Evolutionary conservation across 2,797 vertebrate species (phyloP), one percentile per base, ranked within the genome.

Genomic region (Poecilia velifera): DNA sequence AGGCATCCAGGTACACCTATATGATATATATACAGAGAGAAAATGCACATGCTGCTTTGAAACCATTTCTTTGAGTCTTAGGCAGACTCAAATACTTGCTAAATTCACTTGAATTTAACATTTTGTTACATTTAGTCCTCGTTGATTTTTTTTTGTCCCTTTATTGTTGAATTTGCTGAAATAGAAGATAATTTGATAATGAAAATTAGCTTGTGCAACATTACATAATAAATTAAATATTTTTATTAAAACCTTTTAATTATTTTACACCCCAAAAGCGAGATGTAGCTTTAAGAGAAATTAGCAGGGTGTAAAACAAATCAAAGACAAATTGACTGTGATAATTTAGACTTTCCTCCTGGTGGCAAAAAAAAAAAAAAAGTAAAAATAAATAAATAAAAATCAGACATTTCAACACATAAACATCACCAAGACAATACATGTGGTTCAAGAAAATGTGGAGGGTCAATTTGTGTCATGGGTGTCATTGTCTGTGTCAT

Each of bases 11-110:
- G 28, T 64, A 36, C 46, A 36, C 45, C 25, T 43, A n/a, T 41
- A 80, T 36, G 55, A 81, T 41, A 59, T 57, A 49, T 59, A 62
- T 53, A 53, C 51, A 73, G 34, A 73, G 43, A 66, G 71, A 57
- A 70, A 34, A 51, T 62, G 34, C 49, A 45, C 49, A 73, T 55
- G 51, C 83, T 77, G 85, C 84, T 93, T 90, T 92, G 85, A 91
- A 90, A 85, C 83, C 84, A 83, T 79, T 88, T 89, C 80, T 85
- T 66, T 85, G 82, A 90, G 86, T 84, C 82, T 78, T 36, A 84
- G 84, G 79, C 79, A 86, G 80, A 91, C 51, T 25, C 51, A 25
- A 8, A 53, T 8, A 25, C 22, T 53, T 22, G 7, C 7, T 25
- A 25, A 53, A 53, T 53, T 82, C 78, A 85, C 79, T 86, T 70